Conservation (phyloP, 2,888 invertebrate genomes). For the Lordiphosa fenestrarum region DNA sequence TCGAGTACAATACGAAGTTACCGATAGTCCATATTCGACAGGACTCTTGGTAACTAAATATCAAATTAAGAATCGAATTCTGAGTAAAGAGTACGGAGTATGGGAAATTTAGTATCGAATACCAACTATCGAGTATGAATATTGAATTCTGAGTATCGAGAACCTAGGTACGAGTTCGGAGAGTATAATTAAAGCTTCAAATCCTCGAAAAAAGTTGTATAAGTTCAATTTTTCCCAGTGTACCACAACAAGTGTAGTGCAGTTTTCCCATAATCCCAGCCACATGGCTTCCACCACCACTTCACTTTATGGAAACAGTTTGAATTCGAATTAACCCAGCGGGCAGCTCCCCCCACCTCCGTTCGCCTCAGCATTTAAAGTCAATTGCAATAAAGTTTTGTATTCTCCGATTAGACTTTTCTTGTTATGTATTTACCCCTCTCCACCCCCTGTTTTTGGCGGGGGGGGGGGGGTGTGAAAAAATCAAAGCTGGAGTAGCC, state of each 20-base stretch:
- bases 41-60: too few relatives aligned
- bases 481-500: conserved; percentile 64
- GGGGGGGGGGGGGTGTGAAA: conserved; percentile 57
- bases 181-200: too few relatives aligned
- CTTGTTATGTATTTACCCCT: conserved; percentile 34
- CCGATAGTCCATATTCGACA: too few relatives aligned
- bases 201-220: too few relatives aligned
- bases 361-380: conserved; percentile 61
- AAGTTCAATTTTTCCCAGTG: neutral
- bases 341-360: conserved; percentile 53
- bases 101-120: too few relatives aligned
- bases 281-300: conserved; percentile 39
- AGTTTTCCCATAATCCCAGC: conserved; percentile 16
- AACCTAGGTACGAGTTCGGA: too few relatives aligned
- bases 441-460: conserved; percentile 24
- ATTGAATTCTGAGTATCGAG: too few relatives aligned
- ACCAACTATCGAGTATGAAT: too few relatives aligned
- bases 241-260: neutral
- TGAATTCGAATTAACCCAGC: conserved; percentile 75
- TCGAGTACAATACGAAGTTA: too few relatives aligned
- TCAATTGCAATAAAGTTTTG: conserved; percentile 73
- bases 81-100: too few relatives aligned
- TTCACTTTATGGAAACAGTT: conserved; percentile 65
- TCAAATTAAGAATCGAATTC: too few relatives aligned
- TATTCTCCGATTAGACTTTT: conserved; percentile 28